Evolutionary conservation across 2,888 invertebrate species (phyloP), one percentile per base, ranked within the genome.

Genomic region (Dendrolimus houi): DNA sequence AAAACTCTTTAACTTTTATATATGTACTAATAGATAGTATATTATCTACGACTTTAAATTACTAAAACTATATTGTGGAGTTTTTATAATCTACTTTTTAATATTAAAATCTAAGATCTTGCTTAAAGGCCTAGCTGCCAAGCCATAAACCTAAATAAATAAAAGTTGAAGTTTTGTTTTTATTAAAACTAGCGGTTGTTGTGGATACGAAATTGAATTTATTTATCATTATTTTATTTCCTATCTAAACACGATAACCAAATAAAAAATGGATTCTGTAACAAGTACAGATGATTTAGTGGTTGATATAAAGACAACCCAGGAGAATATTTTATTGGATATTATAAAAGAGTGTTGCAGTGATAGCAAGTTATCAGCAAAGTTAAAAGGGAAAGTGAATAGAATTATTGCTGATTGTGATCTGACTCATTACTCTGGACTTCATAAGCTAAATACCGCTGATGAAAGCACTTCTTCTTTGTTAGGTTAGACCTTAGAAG

Each of bases 391-490:
- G 9, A 90, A 89, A 78, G 77, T 91, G 1, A 81, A 74, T 13
- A 78, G 80, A 58, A 86, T 90, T 47, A 80, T 89, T 53, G 77
- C 87, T 1, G 86, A 88, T 58, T 86, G 84, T 58, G 85, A 90
- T 59, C 72, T 91, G 7, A 75, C 74, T 7, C 79, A 86, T 63
- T 77, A 89, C 62, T 75, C 85, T 6, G 88, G 86, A 60, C 72
- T 90, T 41, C 89, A 91, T 61, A 87, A 79, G 64, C 67, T 87
- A 12, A 83, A 76, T 59, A 80, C 85, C 9, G 77, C 83, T 13
- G 85, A 90, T 72, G 85, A 87, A 56, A 84, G 83, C 59, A 83
- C 87, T 42, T 80, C 87, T 10, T 83, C 83, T 29, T 64, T 90
- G 54, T 64, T 91, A 53, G 91, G 91, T 89, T 72, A 6, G 29